Evolutionary conservation across 1,140 invertebrate genomes (phyloP).

Genomic region (Maconellicoccus hirsutus): DNA sequence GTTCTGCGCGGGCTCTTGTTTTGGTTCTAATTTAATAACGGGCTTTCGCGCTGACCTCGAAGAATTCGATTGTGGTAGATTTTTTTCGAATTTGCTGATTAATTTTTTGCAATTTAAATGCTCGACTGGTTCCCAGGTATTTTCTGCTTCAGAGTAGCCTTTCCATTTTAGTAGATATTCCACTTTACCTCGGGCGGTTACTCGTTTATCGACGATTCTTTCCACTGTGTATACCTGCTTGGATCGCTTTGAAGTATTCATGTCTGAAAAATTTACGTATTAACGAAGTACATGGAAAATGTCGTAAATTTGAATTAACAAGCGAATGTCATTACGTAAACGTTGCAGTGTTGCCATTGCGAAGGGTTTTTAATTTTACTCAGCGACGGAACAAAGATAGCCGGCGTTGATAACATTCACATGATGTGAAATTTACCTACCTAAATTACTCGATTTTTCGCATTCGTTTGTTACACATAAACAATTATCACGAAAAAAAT

Average conservation of each 20-base stretch:
- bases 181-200: conserved; percentile 56
- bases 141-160: conserved; percentile 42
- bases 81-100: neutral
- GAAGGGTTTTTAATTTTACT: no score
- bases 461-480: no score
- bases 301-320: no score
- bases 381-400: no score
- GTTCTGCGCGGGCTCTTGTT: neutral
- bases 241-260: neutral
- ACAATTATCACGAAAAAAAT: no score
- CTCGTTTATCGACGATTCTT: conserved; percentile 72
- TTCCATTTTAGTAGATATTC: conserved; percentile 52
- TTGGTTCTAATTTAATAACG: neutral
- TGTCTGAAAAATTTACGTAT: no score
- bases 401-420: no score
- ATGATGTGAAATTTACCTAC: no score
- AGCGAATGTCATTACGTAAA: no score
- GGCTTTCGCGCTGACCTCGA: neutral
- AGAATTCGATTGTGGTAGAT: neutral
- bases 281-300: no score
- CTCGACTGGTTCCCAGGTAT: conserved; percentile 56
- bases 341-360: no score
- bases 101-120: conserved; percentile 66
- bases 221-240: conserved; percentile 67
- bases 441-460: no score